These are phyloP conservation scores for Orchestes rusci DNA, from an alignment of 2,888 invertebrate species.

Conservation along the genomic window DNA sequence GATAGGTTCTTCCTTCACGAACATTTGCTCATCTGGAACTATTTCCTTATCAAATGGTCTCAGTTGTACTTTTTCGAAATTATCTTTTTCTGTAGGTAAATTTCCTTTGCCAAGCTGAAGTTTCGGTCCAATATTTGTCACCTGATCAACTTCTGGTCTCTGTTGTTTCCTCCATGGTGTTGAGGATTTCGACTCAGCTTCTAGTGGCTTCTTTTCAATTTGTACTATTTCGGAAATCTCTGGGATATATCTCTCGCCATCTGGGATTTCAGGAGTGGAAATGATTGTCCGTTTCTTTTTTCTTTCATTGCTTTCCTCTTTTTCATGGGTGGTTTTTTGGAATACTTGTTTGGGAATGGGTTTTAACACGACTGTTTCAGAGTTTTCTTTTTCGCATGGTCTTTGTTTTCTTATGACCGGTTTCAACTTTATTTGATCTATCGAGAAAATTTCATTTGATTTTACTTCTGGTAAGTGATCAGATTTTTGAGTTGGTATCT, in stretches of 20 bases:
- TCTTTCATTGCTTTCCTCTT: constrained; percentile 28
- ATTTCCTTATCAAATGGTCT: no score
- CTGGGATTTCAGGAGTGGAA: constrained; percentile 31
- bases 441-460: no score
- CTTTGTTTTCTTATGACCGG: constrained; percentile 27
- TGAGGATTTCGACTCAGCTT: constrained; percentile 34
- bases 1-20: no score
- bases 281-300: constrained; percentile 28
- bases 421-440: constrained; percentile 30
- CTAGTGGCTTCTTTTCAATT: constrained; percentile 32
- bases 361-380: constrained; percentile 39
- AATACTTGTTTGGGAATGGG: constrained; percentile 31
- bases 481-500: constrained; percentile 36
- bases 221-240: constrained; percentile 33
- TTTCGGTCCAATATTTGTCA: constrained; percentile 31
- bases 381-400: constrained; percentile 34
- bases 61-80: no score
- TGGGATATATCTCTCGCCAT: constrained; percentile 34
- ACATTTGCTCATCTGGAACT: no score
- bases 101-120: no score
- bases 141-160: constrained; percentile 30
- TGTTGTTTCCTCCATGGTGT: constrained; percentile 39
- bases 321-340: constrained; percentile 29
- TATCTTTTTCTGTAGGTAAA: no score
- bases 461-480: no score